A percentile compares a stretch with the other conserved stretches of the same genome.
Evolutionary conservation across 2,797 vertebrate species (phyloP).

Genomic region (Phaenicophaeus curvirostris): DNA sequence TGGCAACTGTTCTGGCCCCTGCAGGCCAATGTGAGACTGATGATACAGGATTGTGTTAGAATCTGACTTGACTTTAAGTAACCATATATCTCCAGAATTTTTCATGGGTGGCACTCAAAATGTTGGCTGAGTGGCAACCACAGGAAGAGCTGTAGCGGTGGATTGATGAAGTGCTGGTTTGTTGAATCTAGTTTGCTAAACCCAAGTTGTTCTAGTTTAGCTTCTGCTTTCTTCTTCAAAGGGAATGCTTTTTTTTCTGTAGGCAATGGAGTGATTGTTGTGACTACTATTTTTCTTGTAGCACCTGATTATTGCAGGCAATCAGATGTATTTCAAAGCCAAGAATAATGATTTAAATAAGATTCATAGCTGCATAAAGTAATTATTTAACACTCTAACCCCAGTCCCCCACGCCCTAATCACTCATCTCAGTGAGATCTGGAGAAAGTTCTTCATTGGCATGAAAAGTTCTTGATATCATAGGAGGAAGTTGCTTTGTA

Average conservation of each 20-base stretch:
- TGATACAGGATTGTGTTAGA: background rate
- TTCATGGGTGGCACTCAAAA: background rate
- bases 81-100: background rate
- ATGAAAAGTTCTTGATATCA: background rate
- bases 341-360: background rate
- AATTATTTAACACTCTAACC: background rate
- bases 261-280: background rate
- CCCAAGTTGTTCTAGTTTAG: background rate
- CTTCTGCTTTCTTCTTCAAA: background rate
- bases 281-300: background rate
- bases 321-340: background rate
- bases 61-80: background rate
- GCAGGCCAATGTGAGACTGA: background rate
- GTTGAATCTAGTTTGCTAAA: background rate
- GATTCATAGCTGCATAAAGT: background rate
- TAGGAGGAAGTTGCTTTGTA: background rate
- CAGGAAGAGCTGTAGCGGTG: background rate
- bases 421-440: background rate
- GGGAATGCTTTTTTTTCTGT: background rate
- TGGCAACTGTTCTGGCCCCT: background rate
- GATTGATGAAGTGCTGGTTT: background rate
- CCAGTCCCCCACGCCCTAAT: accelerated
- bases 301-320: background rate
- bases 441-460: background rate
- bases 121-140: background rate